Evolutionary conservation across 2,113 vertebrate species (phyloP), one percentile per base, ranked within the genome.

Genomic region (Tor tambroides): DNA sequence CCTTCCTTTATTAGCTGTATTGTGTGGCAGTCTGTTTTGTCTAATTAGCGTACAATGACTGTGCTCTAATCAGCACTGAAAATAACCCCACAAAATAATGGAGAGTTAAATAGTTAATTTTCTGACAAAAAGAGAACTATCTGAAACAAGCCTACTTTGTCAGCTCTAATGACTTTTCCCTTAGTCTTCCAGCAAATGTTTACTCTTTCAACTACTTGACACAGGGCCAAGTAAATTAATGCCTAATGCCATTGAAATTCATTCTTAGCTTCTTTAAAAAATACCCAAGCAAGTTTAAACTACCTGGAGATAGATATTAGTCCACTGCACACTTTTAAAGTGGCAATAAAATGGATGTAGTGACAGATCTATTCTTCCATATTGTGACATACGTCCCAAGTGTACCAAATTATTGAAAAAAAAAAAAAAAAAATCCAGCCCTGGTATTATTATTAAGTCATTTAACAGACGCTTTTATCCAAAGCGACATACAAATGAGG

Each of bases 51-150:
- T 5, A 35, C 43, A 83, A 51, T 54, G 81, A 71, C 43, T 83
- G 41, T 9, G 9, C 43, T 67, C 41, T 69, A 46, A 83, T 83
- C 65, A 32, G 21, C 77, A 43, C 61, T 32, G 43, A 32, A 71
- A 59, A 83, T 67, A 30, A 82, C 80, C 38, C 35, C 38, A 46
- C 59, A 65, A 30, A 61, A 82, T 65, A 32, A 78, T 78, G 5
- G 49, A 23, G 11, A 69, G 28, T 71, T 49, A 67, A 71, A 71
- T 49, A 71, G 80, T 69, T 71, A 11, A 51, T 83, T 83, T 12
- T 69, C 19, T 12, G 59, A 46, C 38, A 28, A 21, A 65, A 81
- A 80, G 23, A 46, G 11, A 69, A 49, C 10, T 30, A 19, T 32
- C 41, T 35, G 63, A 67, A 71, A 71, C 43, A 83, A 83, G 32